These are phyloP conservation scores for Spinus olivaceus DNA, from an alignment of 2,797 vertebrate species.

Conservation along the genomic window DNA sequence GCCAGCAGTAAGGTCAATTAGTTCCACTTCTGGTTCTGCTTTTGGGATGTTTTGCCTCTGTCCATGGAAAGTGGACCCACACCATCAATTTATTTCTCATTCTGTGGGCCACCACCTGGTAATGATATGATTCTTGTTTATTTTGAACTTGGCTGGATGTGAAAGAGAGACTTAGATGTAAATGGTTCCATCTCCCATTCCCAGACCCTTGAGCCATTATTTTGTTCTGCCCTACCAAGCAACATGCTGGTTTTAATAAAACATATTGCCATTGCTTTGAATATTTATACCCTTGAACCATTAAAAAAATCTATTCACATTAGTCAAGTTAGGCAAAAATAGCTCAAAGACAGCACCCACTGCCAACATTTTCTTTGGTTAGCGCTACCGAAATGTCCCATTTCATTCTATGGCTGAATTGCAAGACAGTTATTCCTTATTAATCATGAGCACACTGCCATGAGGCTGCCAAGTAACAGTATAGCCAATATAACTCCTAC, in stretches of 20 bases:
- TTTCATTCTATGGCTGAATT: constrained; percentile 30
- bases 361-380: constrained; percentile 51
- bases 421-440: constrained; percentile 3
- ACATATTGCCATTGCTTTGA: constrained; percentile 26
- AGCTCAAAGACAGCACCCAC: constrained; percentile 1
- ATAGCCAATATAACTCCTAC: constrained; percentile 37
- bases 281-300: constrained; percentile 15
- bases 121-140: constrained; percentile 12
- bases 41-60: neutral
- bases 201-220: constrained; percentile 28
- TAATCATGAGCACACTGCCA: neutral
- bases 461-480: constrained; percentile 29
- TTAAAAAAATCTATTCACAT: constrained; percentile 39
- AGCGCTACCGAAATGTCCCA: constrained; percentile 36
- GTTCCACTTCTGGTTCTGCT: constrained; percentile 1
- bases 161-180: neutral
- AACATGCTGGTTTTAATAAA: constrained; percentile 19
- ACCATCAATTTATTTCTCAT: constrained; percentile 23
- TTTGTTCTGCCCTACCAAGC: constrained; percentile 18
- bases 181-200: constrained; percentile 12
- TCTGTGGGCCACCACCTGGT: constrained; percentile 10
- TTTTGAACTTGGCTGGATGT: constrained; percentile 33
- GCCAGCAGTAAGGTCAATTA: neutral
- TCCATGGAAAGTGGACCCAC: constrained; percentile 3
- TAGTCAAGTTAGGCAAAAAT: constrained; percentile 47